Conservation (phyloP, 2,113 vertebrate species). For the Centropus bengalensis region DNA sequence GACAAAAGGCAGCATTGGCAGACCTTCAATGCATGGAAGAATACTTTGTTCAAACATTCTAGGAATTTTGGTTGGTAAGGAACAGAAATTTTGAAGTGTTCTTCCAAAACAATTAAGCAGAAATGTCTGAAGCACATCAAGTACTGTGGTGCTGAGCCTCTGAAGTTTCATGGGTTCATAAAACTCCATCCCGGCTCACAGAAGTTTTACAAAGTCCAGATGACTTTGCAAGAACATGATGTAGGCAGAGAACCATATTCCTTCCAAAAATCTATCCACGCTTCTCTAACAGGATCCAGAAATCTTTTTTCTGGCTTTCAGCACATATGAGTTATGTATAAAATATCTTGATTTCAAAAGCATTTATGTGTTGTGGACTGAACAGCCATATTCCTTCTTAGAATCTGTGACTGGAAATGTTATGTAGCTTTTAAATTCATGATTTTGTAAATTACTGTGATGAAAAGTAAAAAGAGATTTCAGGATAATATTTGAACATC, state of each 20-base stretch:
- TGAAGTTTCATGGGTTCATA: conserved; percentile 1
- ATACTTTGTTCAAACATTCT: background rate
- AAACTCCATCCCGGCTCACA: background rate
- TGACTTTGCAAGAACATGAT: background rate
- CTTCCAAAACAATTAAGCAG: conserved; percentile 20
- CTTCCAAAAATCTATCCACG: background rate
- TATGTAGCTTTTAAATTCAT: background rate
- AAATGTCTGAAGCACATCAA: background rate
- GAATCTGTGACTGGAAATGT: background rate
- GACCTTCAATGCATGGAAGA: background rate
- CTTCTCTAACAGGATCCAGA: background rate
- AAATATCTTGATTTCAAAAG: background rate
- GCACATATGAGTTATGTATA: background rate
- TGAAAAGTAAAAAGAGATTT: background rate
- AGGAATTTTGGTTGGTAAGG: background rate
- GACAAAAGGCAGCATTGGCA: background rate
- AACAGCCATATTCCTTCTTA: background rate
- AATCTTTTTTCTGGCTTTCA: background rate
- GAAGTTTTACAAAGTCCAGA: background rate
- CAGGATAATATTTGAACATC: background rate
- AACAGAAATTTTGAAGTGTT: background rate
- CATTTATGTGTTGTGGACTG: background rate
- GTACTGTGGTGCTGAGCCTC: background rate
- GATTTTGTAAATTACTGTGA: background rate
- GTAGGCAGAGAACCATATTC: background rate